Evolutionary conservation across 2,888 invertebrate genomes (phyloP), one percentile per base, ranked within the genome.

Genomic region (Andricus quercusramuli): DNA sequence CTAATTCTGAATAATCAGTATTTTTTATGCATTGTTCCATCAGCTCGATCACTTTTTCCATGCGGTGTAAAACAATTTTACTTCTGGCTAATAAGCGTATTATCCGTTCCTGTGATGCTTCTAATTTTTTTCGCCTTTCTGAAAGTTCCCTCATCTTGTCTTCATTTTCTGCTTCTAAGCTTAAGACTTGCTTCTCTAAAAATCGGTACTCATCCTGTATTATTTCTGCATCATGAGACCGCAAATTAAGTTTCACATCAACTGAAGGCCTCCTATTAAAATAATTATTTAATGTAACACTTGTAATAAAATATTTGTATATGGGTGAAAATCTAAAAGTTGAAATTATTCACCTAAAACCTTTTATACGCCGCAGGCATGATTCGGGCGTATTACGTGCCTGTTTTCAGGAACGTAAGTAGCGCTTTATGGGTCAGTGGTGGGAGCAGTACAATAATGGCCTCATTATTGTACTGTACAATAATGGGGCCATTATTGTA

Each of bases 211-310:
- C 87, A 37, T 86, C 82, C n/a, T 82, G 80, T 5, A 91, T 89
- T 78, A 76, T 85, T 25, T 86, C 80, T 1, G 85, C 89, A 76
- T 91, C 91, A 37, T 88, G 64, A 11, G 90, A 89, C 67, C 89
- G 82, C 51, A 91, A 47, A 80, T 91, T 91, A 11, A 85, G 70
- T 29, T 80, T 67, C 13, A 91, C 89, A 76, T 91, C 79, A 20
- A 91, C 91, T 1, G 91, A 91, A 41, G 91, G 92, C 80, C 91
- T 87, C 92, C 91, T 91, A 79, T 20, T 41, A 59, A 47, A 62
- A 82, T 20, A 79, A 51, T 67, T 5, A 76, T 41, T 44, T 44
- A 29, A 25, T 65, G n/a, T 78, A 80, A 62, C 59, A 84, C 56
- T 51, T 32, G 20, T 41, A 82, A 67, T 29, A 22, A 78, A 41